phyloP scores from a whole-genome alignment of 2,113 vertebrate genomes.

The Glareola pratincola region DNA sequence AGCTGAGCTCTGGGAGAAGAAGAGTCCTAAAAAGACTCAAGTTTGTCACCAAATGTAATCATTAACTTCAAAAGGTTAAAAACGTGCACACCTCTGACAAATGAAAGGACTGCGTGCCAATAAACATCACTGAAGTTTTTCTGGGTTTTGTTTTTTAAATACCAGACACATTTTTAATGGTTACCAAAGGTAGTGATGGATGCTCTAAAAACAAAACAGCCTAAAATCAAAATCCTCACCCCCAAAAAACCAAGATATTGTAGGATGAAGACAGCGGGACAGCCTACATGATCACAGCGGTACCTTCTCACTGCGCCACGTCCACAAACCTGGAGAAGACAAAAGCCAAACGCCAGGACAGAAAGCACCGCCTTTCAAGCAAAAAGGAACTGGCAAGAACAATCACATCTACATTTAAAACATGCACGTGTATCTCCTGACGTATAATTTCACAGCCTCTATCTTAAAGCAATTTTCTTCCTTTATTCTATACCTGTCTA shows the following conservation, averaged over 20 bases:
- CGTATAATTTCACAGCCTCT: neutral
- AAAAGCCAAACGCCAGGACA: neutral
- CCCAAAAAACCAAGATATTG: rapidly evolving
- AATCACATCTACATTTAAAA: neutral
- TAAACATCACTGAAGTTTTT: neutral
- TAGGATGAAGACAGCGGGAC: neutral
- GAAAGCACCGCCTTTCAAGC: neutral
- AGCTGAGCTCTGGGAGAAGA: neutral
- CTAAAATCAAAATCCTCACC: neutral
- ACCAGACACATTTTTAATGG: neutral
- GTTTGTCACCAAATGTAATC: neutral
- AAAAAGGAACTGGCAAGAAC: neutral
- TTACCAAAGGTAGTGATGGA: neutral
- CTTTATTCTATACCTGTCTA: neutral
- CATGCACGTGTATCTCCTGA: rapidly evolving
- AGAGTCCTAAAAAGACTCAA: neutral
- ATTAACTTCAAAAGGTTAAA: neutral
- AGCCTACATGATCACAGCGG: rapidly evolving
- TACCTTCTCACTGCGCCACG: neutral
- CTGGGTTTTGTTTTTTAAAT: neutral
- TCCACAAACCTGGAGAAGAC: neutral
- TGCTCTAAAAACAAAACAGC: neutral
- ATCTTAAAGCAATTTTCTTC: neutral
- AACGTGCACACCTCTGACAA: neutral
- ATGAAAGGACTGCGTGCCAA: rapidly evolving